A percentile compares a stretch with the other conserved stretches of the same genome.
phyloP scores from a whole-genome alignment of 2,113 vertebrate species.

The Heterochromis multidens region DNA sequence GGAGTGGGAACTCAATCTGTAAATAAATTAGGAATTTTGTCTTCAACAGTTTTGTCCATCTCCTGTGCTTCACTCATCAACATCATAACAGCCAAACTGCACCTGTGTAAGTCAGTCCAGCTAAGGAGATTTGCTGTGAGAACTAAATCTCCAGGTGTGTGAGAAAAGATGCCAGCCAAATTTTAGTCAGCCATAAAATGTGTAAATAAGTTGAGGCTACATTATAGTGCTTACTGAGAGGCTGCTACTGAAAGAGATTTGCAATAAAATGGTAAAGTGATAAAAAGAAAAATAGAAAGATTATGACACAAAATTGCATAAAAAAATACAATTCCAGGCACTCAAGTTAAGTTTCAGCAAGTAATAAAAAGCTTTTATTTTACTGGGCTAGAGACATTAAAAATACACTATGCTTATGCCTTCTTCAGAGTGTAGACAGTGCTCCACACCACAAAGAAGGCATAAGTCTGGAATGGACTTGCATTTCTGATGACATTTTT shows the following conservation, averaged over 20 bases:
- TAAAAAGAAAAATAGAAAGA: too few species aligned
- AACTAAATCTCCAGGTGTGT: not conserved
- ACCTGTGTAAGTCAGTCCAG: not conserved
- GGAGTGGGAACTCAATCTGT: not conserved
- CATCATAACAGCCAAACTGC: not conserved
- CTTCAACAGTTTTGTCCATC: not conserved
- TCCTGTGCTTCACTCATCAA: not conserved
- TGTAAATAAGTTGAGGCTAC: not conserved
- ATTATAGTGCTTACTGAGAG: not conserved
- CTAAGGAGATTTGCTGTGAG: not conserved
- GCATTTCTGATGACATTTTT: too few species aligned
- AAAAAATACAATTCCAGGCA: too few species aligned
- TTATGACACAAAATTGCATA: too few species aligned
- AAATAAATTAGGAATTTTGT: not conserved
- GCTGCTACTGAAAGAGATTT: not conserved
- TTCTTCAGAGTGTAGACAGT: too few species aligned
- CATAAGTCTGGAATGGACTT: too few species aligned
- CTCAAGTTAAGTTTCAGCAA: too few species aligned
- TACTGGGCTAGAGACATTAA: too few species aligned
- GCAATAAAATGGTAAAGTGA: too few species aligned
- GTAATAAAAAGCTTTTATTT: too few species aligned
- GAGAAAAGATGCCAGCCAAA: not conserved
- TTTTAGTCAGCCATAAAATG: not conserved
- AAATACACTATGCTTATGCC: too few species aligned
- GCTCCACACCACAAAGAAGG: too few species aligned